Percentiles rank a stretch among this genome's conserved stretches.
Evolutionary conservation across 2,888 invertebrate genomes (phyloP).

Genomic region (Blera fallax): DNA sequence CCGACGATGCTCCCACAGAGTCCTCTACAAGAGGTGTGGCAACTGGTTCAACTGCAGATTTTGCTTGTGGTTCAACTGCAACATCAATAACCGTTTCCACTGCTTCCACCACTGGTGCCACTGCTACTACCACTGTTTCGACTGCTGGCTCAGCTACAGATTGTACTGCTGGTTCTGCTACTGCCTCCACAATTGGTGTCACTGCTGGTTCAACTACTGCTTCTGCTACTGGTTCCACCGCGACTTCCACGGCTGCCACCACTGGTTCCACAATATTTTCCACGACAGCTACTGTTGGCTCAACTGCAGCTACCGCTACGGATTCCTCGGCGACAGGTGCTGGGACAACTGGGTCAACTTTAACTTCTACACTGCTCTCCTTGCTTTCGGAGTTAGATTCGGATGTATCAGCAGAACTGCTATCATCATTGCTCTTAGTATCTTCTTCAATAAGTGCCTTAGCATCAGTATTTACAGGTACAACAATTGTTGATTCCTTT

Average conservation of each 20-base stretch:
- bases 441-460: neutral
- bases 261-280: neutral
- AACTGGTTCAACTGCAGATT: neutral
- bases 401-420: slow-evolving; percentile 24
- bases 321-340: slow-evolving; percentile 16
- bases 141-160: neutral
- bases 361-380: slow-evolving; percentile 46
- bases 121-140: neutral
- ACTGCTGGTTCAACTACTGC: slow-evolving; percentile 3
- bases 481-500: slow-evolving; percentile 26
- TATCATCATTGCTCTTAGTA: slow-evolving; percentile 23
- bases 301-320: slow-evolving; percentile 6
- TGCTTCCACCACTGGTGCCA: neutral
- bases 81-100: too few relatives aligned
- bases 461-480: slow-evolving; percentile 14
- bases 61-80: neutral
- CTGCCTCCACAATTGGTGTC: neutral
- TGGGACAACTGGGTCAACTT: neutral
- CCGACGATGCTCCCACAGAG: slow-evolving; percentile 1
- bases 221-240: neutral
- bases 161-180: neutral
- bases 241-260: neutral
- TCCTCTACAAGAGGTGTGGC: neutral
- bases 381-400: slow-evolving; percentile 26
- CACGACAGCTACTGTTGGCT: slow-evolving; percentile 7